A percentile compares a stretch with the other conserved stretches of the same genome.
Conservation (phyloP, 2,797 vertebrate species). For the Phoxinus dragarum region DNA sequence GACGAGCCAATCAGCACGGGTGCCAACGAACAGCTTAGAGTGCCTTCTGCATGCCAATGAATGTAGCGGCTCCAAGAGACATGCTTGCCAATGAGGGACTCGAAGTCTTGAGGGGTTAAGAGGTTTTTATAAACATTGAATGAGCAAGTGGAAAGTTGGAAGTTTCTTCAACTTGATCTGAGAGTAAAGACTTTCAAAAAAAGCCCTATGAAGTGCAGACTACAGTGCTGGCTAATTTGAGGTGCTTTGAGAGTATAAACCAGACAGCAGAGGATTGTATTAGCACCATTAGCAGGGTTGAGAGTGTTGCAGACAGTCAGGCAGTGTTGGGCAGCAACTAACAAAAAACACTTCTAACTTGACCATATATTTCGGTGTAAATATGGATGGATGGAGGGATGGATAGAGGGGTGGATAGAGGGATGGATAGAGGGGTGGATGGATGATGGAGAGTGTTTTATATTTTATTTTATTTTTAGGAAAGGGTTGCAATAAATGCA, state of each 20-base stretch:
- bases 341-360: background rate
- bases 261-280: conserved; percentile 2
- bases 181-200: conserved; percentile 22
- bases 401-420: no score
- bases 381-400: no score
- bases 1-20: conserved; percentile 57
- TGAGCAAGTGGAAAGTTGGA: conserved; percentile 19
- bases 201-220: conserved; percentile 7
- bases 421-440: no score
- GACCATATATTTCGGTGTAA: background rate
- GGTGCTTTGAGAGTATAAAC: background rate
- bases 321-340: background rate
- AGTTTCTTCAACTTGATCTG: conserved; percentile 27
- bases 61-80: conserved; percentile 31
- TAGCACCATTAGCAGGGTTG: background rate
- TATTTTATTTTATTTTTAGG: no score
- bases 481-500: no score
- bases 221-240: conserved; percentile 12
- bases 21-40: conserved; percentile 51
- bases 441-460: no score
- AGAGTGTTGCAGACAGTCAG: background rate
- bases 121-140: conserved; percentile 41
- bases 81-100: conserved; percentile 37
- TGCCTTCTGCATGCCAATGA: conserved; percentile 53
- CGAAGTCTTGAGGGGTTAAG: conserved; percentile 36